Evolutionary conservation across 2,888 invertebrate species (phyloP), one percentile per base, ranked within the genome.

Genomic region (Scaptomyza cyrtandrae): DNA sequence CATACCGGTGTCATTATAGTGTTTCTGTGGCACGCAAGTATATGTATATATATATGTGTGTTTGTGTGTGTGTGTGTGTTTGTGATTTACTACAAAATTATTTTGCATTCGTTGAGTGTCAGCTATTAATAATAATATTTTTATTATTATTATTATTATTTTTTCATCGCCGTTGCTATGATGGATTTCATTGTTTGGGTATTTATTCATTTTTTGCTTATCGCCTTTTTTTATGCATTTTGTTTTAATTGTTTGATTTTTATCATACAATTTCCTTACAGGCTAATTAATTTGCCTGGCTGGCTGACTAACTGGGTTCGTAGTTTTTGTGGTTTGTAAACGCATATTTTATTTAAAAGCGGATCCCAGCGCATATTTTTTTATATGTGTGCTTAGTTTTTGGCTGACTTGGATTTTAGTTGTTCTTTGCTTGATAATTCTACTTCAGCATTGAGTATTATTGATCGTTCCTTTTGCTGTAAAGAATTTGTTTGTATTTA

Each of bases 71-170:
- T 50, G 49, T 48, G 16, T 48, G 37, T 49, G 57, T 29, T 31
- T 48, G 53, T 76, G 88, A 86, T 83, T 83, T 80, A 88, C 84
- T 88, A 69, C 80, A 66, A 83, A 83, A 83, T 61, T 76, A 66
- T 72, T 60, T 61, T 87, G 68, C 75, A 85, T 85, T 81, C 87
- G 88, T 81, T 87, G 82, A 85, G 86, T 87, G 81, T 87, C 87
- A 71, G 78, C 88, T 80, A 87, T 87, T 81, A 87, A 82, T 84
- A 87, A 85, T 84, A 84, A 78, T 84, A 78, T 62, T 83, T 80
- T 57, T 79, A 56, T 68, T 52, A 33, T 41, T 62, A 33, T 41
- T 62, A 54, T 33, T 64, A 41, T 52, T 55, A 24, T 67, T 64
- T 78, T 78, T 78, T 81, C 87, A 80, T 62, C 81, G 71, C 82